Evolutionary conservation across 2,113 vertebrate genomes (phyloP), one percentile per base, ranked within the genome.

Genomic region (Burhinus bistriatus): DNA sequence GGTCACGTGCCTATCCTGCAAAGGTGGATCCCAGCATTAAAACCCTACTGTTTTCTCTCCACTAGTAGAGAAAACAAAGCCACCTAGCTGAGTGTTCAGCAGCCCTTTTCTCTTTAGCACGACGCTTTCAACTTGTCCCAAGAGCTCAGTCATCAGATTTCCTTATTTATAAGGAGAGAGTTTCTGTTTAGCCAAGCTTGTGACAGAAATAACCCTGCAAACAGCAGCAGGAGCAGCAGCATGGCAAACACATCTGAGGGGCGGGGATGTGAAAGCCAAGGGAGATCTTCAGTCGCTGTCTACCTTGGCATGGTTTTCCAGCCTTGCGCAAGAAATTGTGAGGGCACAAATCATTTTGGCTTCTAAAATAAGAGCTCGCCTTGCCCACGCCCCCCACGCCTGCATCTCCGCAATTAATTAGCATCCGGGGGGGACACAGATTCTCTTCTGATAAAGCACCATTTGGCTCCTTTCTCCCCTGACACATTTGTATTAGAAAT

Each of bases 141-240:
- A 66, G 94, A 55, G 81, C 57, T 96, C 73, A 85, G 22, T 55
- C 58, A 83, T 26, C 81, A 69, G 66, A 91, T 95, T 95, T 97
- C 84, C 94, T 91, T 96, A 95, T 97, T 95, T 95, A 91, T 95
- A 95, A 95, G 91, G 68, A 95, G 17, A 87, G 44, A 82, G 71
- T 62, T 94, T 95, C 93, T 96, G 84, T 90, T 94, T 77, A 93
- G 93, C 87, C 94, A 80, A 88, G 89, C 94, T 79, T 87, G 66
- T 3, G 10, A 89, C 51, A 85, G 93, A 94, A 95, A 95, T 90
- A 95, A 66, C 26, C 62, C 70, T 0, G 1, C 62, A 61, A 95
- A 94, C 36, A 96, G 89, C 61, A 93, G 83, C 78, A 89, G 66
- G 26, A 85, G 58, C 44, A 71, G 83, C 76, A 95, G 80, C 76